Evolutionary conservation across 2,113 vertebrate species (phyloP).

Genomic region (Saccopteryx leptura): DNA sequence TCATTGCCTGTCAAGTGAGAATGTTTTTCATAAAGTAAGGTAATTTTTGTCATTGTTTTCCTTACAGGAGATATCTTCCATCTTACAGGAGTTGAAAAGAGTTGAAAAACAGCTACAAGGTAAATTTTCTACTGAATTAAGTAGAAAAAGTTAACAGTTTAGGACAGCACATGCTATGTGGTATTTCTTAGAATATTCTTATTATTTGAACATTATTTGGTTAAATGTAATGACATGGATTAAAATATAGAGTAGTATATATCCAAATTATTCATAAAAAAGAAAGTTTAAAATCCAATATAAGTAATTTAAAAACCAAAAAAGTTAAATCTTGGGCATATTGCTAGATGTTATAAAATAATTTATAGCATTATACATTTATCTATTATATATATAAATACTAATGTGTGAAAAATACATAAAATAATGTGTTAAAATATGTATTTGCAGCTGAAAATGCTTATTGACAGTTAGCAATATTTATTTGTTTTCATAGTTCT

Average conservation of each 20-base stretch:
- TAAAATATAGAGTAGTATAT: neutral
- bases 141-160: neutral
- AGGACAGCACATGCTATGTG: neutral
- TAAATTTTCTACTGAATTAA: slow-evolving; percentile 82
- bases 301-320: slow-evolving; percentile 23
- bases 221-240: slow-evolving; percentile 1
- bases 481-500: slow-evolving; percentile 43
- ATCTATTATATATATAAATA: neutral
- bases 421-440: neutral
- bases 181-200: slow-evolving; percentile 44
- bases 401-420: neutral
- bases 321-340: slow-evolving; percentile 6
- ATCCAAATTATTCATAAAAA: slow-evolving; percentile 52
- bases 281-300: slow-evolving; percentile 9
- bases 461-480: neutral
- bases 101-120: slow-evolving; percentile 99
- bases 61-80: slow-evolving; percentile 96
- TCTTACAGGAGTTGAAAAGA: slow-evolving; percentile 96
- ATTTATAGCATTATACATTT: neutral
- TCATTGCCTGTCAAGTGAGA: neutral
- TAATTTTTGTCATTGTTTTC: slow-evolving; percentile 61
- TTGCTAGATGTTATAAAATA: neutral
- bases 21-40: neutral
- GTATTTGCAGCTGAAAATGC: neutral
- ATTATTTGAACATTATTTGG: slow-evolving; percentile 4